Evolutionary conservation across 2,797 vertebrate species (phyloP).

Genomic region (Helostoma temminkii): DNA sequence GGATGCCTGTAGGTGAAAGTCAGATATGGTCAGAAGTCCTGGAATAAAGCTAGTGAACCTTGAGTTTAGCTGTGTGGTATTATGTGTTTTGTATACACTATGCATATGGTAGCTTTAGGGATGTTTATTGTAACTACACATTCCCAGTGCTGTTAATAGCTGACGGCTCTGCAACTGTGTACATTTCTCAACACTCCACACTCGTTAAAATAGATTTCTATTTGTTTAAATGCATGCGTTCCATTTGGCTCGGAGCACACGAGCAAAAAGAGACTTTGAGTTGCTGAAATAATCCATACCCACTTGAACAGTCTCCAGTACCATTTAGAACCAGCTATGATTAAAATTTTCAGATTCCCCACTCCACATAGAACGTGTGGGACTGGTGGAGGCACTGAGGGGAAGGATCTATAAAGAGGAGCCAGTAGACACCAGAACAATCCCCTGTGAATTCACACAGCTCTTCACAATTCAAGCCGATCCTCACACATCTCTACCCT

Average conservation of each 20-base stretch:
- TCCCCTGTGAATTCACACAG: constrained; percentile 28
- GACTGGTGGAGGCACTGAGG: constrained; percentile 11
- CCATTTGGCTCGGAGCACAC: constrained; percentile 17
- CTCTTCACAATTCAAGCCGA: constrained; percentile 6
- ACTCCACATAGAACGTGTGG: background rate
- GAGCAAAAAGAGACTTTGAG: constrained; percentile 27
- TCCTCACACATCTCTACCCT: background rate
- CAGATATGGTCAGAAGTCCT: too few relatives aligned
- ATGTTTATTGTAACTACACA: background rate
- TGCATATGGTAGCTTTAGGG: background rate
- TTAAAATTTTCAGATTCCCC: constrained; percentile 16
- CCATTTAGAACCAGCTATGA: constrained; percentile 43
- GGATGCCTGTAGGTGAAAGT: too few relatives aligned
- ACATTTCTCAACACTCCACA: constrained; percentile 32
- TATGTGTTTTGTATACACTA: background rate
- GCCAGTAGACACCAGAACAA: constrained; percentile 26
- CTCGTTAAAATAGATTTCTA: constrained; percentile 49
- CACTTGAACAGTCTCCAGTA: constrained; percentile 27
- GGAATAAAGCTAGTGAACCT: too few relatives aligned
- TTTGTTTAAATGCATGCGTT: constrained; percentile 26
- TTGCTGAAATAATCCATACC: constrained; percentile 48
- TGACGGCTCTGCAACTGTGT: constrained; percentile 42
- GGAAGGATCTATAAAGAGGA: constrained; percentile 43
- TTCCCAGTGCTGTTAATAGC: constrained; percentile 22
- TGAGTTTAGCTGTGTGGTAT: background rate